phyloP scores from a whole-genome alignment of 2,888 invertebrate species.

The Drosophila lutescens region DNA sequence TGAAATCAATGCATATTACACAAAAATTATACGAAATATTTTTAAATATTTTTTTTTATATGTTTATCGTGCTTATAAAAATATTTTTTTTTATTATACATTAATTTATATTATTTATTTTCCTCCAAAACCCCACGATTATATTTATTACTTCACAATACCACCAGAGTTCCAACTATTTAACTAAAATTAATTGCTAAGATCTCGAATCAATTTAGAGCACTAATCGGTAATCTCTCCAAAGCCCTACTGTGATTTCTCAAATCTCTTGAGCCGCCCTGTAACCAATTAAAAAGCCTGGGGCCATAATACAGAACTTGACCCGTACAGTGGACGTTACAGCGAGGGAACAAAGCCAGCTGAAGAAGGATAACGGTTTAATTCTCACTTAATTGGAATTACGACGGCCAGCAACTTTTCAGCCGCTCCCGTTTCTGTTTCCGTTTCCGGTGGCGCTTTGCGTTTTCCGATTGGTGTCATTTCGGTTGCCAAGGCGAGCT shows the following conservation, averaged over 20 bases:
- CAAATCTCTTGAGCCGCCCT: constrained; percentile 46
- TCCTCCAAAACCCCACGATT: too few relatives aligned
- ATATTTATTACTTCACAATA: too few relatives aligned
- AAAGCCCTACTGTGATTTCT: constrained; percentile 9
- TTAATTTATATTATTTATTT: too few relatives aligned
- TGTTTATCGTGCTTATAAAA: too few relatives aligned
- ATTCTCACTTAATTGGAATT: constrained; percentile 77
- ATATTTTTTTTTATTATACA: too few relatives aligned
- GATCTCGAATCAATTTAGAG: constrained; percentile 5
- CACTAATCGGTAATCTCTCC: background rate
- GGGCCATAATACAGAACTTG: constrained; percentile 4
- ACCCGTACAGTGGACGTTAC: constrained; percentile 7
- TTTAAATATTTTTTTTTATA: too few relatives aligned
- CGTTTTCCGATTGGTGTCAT: constrained; percentile 58
- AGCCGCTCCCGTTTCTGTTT: constrained; percentile 29
- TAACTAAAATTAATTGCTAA: background rate
- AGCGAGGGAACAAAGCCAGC: constrained; percentile 46
- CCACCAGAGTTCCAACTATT: too few relatives aligned
- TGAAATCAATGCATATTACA: too few relatives aligned
- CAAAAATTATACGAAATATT: too few relatives aligned
- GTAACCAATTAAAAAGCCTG: constrained; percentile 64
- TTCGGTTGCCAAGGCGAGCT: constrained; percentile 58
- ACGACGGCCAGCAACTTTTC: constrained; percentile 52
- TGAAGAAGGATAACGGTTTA: constrained; percentile 65
- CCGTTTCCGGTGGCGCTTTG: constrained; percentile 29